These are phyloP conservation scores for Epinotia brunnichana DNA, from an alignment of 2,888 invertebrate genomes.

Conservation along the genomic window DNA sequence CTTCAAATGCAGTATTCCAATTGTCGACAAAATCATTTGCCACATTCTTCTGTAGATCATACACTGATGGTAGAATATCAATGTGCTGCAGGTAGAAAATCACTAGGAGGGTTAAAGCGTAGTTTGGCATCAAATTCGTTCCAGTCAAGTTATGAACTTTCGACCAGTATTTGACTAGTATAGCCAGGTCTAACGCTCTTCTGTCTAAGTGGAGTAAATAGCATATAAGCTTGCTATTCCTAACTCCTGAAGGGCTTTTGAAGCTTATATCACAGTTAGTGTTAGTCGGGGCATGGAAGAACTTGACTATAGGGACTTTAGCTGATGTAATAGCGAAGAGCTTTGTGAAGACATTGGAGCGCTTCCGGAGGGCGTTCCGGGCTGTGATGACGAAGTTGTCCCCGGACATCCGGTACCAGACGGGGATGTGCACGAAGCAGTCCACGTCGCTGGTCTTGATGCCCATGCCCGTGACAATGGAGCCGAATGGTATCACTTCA, in stretches of 20 bases:
- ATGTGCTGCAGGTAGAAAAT: slow-evolving; percentile 88
- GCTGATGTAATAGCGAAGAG: slow-evolving; percentile 86
- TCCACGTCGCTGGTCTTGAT: slow-evolving; percentile 90
- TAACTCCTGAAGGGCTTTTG: slow-evolving; percentile 86
- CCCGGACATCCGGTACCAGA: slow-evolving; percentile 39
- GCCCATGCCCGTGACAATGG: slow-evolving; percentile 87
- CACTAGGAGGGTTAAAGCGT: slow-evolving; percentile 86
- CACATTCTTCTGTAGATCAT: slow-evolving; percentile 67
- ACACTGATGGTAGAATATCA: slow-evolving; percentile 82
- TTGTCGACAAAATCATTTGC: slow-evolving; percentile 65
- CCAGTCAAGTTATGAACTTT: slow-evolving; percentile 84
- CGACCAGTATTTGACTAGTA: slow-evolving; percentile 90
- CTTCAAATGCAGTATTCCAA: slow-evolving; percentile 85
- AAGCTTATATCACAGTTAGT: slow-evolving; percentile 89
- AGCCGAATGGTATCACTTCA: slow-evolving; percentile 86
- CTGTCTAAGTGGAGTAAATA: slow-evolving; percentile 82
- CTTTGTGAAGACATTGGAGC: slow-evolving; percentile 71
- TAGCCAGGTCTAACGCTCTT: slow-evolving; percentile 82
- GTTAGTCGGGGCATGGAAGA: slow-evolving; percentile 84
- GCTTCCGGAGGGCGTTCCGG: slow-evolving; percentile 65
- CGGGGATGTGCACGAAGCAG: slow-evolving; percentile 81
- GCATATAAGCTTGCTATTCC: slow-evolving; percentile 86
- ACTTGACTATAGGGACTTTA: slow-evolving; percentile 90
- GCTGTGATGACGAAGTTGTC: slow-evolving; percentile 56
- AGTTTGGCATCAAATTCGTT: slow-evolving; percentile 85